phyloP scores from a whole-genome alignment of 1,140 invertebrate species.

The Caenorhabditis tropicalis region DNA sequence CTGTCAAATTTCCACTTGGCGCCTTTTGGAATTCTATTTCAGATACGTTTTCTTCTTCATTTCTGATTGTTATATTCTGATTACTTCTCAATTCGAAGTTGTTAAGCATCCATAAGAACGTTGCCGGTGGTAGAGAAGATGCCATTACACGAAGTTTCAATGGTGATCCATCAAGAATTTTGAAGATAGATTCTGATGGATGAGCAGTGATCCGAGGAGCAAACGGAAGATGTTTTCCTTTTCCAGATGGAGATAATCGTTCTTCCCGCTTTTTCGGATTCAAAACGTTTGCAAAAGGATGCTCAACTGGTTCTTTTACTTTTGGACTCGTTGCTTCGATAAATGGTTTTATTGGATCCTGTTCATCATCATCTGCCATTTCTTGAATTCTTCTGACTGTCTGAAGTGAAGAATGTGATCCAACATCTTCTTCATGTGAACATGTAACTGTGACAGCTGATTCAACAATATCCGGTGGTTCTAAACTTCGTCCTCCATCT shows the following conservation, averaged over 20 bases:
- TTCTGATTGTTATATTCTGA: conserved; percentile 61
- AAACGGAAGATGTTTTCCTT: conserved; percentile 57
- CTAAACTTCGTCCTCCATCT: background rate
- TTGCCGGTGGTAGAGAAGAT: conserved; percentile 64
- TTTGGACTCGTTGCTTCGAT: conserved; percentile 25
- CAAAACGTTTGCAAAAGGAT: conserved; percentile 45
- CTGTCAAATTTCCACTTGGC: conserved; percentile 62
- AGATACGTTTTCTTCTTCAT: conserved; percentile 57
- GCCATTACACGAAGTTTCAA: conserved; percentile 61
- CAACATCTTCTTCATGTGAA: conserved; percentile 47
- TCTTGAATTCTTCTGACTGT: conserved; percentile 12
- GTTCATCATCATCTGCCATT: conserved; percentile 11
- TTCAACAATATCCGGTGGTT: conserved; percentile 51
- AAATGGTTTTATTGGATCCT: conserved; percentile 12
- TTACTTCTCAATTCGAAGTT: conserved; percentile 66
- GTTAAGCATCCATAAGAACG: conserved; percentile 64
- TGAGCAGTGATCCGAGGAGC: conserved; percentile 59
- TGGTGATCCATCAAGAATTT: conserved; percentile 54
- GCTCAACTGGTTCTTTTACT: conserved; percentile 32
- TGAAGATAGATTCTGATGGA: conserved; percentile 54
- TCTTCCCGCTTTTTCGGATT: conserved; percentile 46
- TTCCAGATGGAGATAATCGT: background rate
- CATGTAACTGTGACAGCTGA: conserved; percentile 54
- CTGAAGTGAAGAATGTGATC: conserved; percentile 37
- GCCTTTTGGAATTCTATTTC: conserved; percentile 56